phyloP scores from a whole-genome alignment of 2,113 vertebrate genomes.

The Taurulus bubalis region DNA sequence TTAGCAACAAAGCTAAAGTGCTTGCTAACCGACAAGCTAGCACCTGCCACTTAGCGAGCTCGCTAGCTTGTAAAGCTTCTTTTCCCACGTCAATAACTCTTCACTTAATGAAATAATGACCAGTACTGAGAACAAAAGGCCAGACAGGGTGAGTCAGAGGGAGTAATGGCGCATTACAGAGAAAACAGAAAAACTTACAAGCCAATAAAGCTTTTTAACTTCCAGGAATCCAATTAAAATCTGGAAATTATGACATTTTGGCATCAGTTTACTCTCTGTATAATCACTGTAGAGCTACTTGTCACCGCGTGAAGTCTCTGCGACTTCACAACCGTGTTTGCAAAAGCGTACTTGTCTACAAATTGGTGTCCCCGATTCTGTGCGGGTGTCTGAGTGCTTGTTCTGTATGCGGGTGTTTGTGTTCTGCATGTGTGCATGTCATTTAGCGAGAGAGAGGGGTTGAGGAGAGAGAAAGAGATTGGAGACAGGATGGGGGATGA shows the following conservation, averaged over 20 bases:
- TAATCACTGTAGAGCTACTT: slow-evolving; percentile 2
- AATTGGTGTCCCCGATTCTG: slow-evolving; percentile 62
- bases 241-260: slow-evolving; percentile 5
- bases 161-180: neutral
- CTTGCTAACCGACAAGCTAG: neutral
- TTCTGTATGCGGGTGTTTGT: slow-evolving; percentile 63
- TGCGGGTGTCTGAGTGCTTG: slow-evolving; percentile 60
- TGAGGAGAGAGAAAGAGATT: slow-evolving; percentile 53
- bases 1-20: neutral
- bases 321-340: slow-evolving; percentile 40
- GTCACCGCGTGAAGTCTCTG: slow-evolving; percentile 12
- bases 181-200: neutral
- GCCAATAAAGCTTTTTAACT: neutral
- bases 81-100: neutral
- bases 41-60: neutral
- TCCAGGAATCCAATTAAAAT: slow-evolving; percentile 3
- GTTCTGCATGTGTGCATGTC: slow-evolving; percentile 60
- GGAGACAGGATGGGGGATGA: slow-evolving; percentile 77
- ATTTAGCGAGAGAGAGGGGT: slow-evolving; percentile 28
- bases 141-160: neutral
- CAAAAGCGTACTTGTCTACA: slow-evolving; percentile 57
- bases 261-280: neutral
- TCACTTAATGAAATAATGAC: neutral
- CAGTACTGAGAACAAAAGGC: neutral
- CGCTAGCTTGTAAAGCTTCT: neutral